Conservation (phyloP, 2,888 invertebrate species). For the Drosophila anomelani region DNA sequence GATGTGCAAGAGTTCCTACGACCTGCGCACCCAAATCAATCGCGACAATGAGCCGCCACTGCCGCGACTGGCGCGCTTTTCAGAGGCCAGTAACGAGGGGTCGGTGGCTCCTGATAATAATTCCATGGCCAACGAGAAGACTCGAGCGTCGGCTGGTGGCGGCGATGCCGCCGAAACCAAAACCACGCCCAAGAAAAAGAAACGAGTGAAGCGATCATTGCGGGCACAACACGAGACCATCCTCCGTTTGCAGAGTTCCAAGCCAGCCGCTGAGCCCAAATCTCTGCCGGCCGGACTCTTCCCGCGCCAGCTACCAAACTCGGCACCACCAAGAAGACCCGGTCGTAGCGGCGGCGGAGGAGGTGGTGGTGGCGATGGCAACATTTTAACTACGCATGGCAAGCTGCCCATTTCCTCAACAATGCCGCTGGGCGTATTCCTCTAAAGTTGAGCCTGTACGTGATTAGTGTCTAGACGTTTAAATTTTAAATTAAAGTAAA, state of each 20-base stretch:
- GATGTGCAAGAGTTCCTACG: constrained; percentile 82
- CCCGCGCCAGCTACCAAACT: constrained; percentile 19
- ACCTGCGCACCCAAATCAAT: constrained; percentile 59
- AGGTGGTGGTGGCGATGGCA: constrained; percentile 41
- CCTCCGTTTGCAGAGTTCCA: constrained; percentile 45
- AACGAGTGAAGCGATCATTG: constrained; percentile 55
- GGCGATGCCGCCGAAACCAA: constrained; percentile 16
- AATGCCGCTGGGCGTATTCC: constrained; percentile 30
- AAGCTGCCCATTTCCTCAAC: constrained; percentile 13
- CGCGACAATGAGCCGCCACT: constrained; percentile 49
- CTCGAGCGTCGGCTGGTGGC: background rate
- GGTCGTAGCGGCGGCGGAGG: constrained; percentile 2
- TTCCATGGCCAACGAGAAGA: background rate
- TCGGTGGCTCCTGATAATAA: background rate
- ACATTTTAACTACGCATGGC: constrained; percentile 18
- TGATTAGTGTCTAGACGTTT: constrained; percentile 3
- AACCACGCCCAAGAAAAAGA: constrained; percentile 44
- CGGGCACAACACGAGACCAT: constrained; percentile 50
- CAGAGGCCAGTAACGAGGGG: background rate
- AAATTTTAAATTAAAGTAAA: constrained; percentile 16
- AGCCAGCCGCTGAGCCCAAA: background rate
- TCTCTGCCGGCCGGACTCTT: constrained; percentile 13
- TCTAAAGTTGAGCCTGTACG: background rate
- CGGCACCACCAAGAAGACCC: constrained; percentile 8
- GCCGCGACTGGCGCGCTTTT: background rate